These are phyloP conservation scores for Pteria penguin DNA, from an alignment of 2,888 invertebrate genomes.

Conservation along the genomic window DNA sequence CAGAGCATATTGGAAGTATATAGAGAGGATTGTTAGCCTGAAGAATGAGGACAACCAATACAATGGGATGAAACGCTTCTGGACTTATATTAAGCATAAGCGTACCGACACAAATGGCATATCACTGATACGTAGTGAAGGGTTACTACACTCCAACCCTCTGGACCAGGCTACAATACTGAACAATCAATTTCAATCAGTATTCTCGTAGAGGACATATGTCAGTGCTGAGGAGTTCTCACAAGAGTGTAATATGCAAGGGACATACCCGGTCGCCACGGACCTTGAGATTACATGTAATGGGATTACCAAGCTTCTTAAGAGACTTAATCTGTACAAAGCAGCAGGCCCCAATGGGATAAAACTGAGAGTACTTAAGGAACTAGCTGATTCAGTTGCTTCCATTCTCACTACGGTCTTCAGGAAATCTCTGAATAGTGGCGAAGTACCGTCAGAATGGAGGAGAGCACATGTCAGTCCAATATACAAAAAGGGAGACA, in stretches of 20 bases:
- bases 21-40: constrained; percentile 31
- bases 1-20: constrained; percentile 36
- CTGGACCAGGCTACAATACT: constrained; percentile 32
- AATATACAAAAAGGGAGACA: constrained; percentile 16
- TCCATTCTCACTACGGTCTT: constrained; percentile 6
- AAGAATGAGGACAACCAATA: background rate
- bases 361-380: background rate
- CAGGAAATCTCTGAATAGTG: constrained; percentile 2
- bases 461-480: constrained; percentile 2
- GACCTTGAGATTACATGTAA: background rate
- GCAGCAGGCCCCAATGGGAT: constrained; percentile 1
- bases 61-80: constrained; percentile 11
- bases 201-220: constrained; percentile 12
- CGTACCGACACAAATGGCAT: constrained; percentile 28
- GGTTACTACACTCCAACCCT: constrained; percentile 25
- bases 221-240: background rate
- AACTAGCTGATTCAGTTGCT: background rate
- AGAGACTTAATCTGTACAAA: background rate
- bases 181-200: constrained; percentile 33
- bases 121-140: constrained; percentile 8
- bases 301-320: background rate
- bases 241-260: constrained; percentile 2
- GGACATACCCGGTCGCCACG: background rate
- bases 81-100: no score
- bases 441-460: constrained; percentile 16